Conservation (phyloP, 2,888 invertebrate species). For the Pomacea canaliculata region DNA sequence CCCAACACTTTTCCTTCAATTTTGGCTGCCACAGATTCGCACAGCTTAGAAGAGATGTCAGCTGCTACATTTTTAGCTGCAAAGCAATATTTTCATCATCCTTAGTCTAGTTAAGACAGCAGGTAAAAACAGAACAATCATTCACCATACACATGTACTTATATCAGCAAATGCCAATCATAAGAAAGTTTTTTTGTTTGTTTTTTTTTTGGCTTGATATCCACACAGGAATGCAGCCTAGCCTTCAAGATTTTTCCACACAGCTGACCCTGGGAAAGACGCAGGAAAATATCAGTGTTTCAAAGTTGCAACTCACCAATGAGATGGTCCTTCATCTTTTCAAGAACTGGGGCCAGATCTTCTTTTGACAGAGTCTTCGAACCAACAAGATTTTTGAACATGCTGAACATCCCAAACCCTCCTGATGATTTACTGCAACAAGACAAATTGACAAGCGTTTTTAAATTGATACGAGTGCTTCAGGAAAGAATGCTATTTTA, state of each 20-base stretch:
- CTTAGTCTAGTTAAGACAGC: not conserved
- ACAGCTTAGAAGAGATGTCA: slow-evolving; percentile 93
- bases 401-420: slow-evolving; percentile 61
- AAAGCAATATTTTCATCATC: slow-evolving; percentile 37
- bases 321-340: slow-evolving; percentile 94
- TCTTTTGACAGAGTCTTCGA: slow-evolving; percentile 84
- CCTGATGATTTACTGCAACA: slow-evolving; percentile 13
- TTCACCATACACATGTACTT: no score
- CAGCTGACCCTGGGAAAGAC: no score
- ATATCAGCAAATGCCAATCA: no score
- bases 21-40: slow-evolving; percentile 90
- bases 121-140: no score
- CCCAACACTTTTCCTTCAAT: slow-evolving; percentile 91
- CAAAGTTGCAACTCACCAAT: slow-evolving; percentile 73
- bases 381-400: slow-evolving; percentile 77
- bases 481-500: no score
- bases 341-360: slow-evolving; percentile 87
- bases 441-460: no score
- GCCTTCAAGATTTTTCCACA: no score
- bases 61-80: slow-evolving; percentile 94
- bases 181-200: no score
- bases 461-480: no score
- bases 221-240: no score
- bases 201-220: no score
- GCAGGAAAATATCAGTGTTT: no score